Evolutionary conservation across 2,113 vertebrate species (phyloP).

Genomic region (Stigmatopora nigra): DNA sequence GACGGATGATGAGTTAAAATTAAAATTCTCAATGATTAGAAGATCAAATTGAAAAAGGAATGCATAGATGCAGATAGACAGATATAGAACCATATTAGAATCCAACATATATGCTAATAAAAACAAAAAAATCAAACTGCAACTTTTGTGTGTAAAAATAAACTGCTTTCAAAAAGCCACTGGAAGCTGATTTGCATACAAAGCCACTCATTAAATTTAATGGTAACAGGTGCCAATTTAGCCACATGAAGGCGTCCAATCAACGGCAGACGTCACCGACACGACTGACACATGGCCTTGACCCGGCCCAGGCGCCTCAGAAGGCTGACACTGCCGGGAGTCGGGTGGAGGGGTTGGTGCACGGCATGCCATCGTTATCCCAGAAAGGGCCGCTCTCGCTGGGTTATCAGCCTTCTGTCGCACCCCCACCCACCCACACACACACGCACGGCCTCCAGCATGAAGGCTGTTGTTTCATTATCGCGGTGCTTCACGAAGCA

Average conservation of each 20-base stretch:
- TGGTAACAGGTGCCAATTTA: conserved; percentile 23
- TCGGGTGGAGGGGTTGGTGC: conserved; percentile 51
- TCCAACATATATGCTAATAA: neutral
- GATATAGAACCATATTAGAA: neutral
- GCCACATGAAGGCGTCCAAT: conserved; percentile 47
- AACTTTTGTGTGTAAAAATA: neutral
- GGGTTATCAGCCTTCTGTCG: conserved; percentile 59
- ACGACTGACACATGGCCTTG: neutral
- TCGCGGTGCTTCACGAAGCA: conserved; percentile 92
- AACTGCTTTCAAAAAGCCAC: neutral
- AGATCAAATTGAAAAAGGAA: too few relatives aligned
- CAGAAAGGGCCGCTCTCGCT: conserved; percentile 50
- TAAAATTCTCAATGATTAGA: too few relatives aligned
- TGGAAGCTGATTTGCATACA: conserved; percentile 30
- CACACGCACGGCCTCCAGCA: conserved; percentile 41
- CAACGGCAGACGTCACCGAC: conserved; percentile 35
- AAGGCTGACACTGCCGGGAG: conserved; percentile 27
- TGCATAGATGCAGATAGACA: neutral
- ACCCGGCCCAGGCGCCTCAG: neutral
- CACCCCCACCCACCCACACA: conserved; percentile 34
- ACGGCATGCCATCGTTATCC: conserved; percentile 60
- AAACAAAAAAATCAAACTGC: neutral
- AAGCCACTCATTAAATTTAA: conserved; percentile 24
- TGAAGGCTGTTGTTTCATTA: conserved; percentile 85
- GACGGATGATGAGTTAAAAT: too few relatives aligned